Evolutionary conservation across 92 coral and sea anemone species (phyloP).

Genomic region (Palythoa caribaeorum): DNA sequence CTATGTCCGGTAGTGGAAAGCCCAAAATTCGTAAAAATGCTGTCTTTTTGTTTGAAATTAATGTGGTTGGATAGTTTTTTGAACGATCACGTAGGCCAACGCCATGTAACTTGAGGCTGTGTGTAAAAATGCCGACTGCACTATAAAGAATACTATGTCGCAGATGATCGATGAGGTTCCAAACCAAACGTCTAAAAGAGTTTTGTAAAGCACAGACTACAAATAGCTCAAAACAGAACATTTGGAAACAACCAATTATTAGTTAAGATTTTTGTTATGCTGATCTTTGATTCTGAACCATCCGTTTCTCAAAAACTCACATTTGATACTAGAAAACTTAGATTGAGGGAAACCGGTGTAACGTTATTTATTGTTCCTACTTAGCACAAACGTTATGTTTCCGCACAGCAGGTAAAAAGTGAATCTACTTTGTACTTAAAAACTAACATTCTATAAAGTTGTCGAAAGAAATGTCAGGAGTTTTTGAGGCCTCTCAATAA

Average conservation of each 20-base stretch:
- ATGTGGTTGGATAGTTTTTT: background rate
- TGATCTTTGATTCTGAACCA: background rate
- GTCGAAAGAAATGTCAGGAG: background rate
- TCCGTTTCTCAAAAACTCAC: background rate
- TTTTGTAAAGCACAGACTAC: conserved; percentile 38
- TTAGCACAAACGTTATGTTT: conserved; percentile 1
- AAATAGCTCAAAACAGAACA: conserved; percentile 35
- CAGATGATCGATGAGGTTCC: conserved; percentile 73
- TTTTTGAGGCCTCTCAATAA: background rate
- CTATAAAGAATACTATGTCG: conserved; percentile 38
- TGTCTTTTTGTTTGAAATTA: background rate
- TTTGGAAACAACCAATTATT: background rate
- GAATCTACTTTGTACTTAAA: background rate
- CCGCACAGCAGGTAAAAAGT: background rate
- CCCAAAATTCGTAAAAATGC: background rate
- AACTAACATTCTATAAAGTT: background rate
- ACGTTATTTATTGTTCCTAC: background rate
- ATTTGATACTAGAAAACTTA: background rate
- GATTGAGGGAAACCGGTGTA: background rate
- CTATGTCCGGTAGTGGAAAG: background rate
- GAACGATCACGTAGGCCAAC: conserved; percentile 37
- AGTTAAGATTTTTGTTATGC: background rate
- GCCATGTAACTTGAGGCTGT: conserved; percentile 23
- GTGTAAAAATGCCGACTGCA: conserved; percentile 12
- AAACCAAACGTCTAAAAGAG: conserved; percentile 64